Evolutionary conservation across 1,140 invertebrate species (phyloP), one percentile per base, ranked within the genome.

Genomic region (Drosophila kurseongensis): DNA sequence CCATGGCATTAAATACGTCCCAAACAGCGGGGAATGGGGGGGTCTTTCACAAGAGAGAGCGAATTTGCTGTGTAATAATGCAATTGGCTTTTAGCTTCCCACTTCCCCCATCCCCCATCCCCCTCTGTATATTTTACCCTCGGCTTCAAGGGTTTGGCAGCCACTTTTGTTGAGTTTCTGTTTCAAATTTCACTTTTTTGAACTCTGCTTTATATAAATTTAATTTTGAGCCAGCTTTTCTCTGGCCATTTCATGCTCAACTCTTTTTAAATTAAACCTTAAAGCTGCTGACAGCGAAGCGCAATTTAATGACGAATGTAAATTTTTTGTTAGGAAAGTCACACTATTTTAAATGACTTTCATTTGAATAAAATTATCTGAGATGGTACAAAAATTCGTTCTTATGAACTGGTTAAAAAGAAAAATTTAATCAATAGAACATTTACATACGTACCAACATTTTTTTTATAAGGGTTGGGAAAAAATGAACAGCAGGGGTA

Each of bases 31-130:
- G 38, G n/a, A 60, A 42, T 44, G n/a, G 18, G n/a, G 5, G 1
- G 2, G 12, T 32, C 18, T 13, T 40, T 32, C 16, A 12, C 58
- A 10, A 10, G 16, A 32, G 38, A 59, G 36, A 58, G 38, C 45
- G 41, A 45, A 44, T 48, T 73, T 68, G 75, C 62, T 42, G 62
- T 63, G 63, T 60, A 82, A 69, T 82, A 83, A 83, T 82, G 75
- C 65, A 83, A 79, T 84, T 84, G 80, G 72, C 66, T 79, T 82
- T 67, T 57, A 68, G 71, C 61, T 66, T 29, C 23, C 40, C 48
- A 14, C 50, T 61, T 50, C 42, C n/a, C 44, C 13, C 23, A 2
- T 23, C 14, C 44, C 42, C 5, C 32, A 2, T 23, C 14, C 44
- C 42, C 5, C 32, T 12, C 41, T 13, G 12, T 36, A 61, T 52